Evolutionary conservation across 2,113 vertebrate species (phyloP).

Genomic region (Apaloderma vittatum): DNA sequence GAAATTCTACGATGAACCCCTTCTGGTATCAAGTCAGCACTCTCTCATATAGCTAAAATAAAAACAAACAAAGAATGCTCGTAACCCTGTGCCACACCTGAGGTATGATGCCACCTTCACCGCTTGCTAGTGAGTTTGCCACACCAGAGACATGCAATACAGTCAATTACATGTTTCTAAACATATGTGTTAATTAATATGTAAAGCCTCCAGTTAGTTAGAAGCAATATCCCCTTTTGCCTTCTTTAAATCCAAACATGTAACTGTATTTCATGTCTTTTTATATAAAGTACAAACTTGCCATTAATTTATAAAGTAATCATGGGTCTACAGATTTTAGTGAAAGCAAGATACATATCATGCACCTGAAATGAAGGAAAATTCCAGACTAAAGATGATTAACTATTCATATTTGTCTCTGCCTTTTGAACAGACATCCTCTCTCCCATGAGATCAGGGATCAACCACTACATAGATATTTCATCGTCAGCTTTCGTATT

Average conservation of each 20-base stretch:
- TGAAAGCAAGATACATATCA: neutral
- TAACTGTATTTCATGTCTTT: neutral
- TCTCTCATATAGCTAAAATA: neutral
- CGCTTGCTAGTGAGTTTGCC: neutral
- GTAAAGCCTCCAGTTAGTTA: neutral
- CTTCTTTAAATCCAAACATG: neutral
- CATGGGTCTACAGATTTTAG: neutral
- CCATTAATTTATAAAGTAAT: neutral
- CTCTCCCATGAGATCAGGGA: slow-evolving; percentile 34
- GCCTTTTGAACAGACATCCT: slow-evolving; percentile 21
- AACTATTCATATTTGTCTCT: slow-evolving; percentile 32
- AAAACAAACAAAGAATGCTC: neutral
- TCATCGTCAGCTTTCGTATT: neutral
- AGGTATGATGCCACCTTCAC: neutral
- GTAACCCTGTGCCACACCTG: neutral
- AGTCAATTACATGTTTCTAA: neutral
- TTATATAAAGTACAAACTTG: neutral
- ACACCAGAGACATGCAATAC: neutral
- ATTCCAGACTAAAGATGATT: neutral
- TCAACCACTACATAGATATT: slow-evolving; percentile 39
- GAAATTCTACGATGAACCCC: neutral
- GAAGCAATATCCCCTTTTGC: neutral
- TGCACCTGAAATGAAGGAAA: neutral
- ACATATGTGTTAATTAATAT: neutral
- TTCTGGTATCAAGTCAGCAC: neutral